Evolutionary conservation across 2,888 invertebrate genomes (phyloP).

Genomic region (Caenorhabditis doughertyi): DNA sequence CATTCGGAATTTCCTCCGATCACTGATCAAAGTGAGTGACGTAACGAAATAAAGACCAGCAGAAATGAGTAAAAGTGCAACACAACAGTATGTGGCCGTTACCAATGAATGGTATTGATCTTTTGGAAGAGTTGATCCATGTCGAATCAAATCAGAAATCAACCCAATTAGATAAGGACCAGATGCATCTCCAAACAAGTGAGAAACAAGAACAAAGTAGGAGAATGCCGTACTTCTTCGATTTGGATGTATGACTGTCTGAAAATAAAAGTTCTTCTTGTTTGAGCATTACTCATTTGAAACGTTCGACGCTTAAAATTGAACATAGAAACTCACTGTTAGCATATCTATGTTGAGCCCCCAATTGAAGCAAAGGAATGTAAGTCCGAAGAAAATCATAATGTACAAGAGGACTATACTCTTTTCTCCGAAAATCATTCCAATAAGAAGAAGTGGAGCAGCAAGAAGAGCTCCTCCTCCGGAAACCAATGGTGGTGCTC

Average conservation of each 20-base stretch:
- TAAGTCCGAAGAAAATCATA: slow-evolving; percentile 84
- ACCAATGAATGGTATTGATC: slow-evolving; percentile 70
- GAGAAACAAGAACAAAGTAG: slow-evolving; percentile 96
- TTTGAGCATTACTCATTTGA: no score
- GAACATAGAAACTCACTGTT: slow-evolving; percentile 73
- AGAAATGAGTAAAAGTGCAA: slow-evolving; percentile 63
- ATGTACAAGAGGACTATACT: slow-evolving; percentile 64
- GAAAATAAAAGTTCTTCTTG: slow-evolving; percentile 81
- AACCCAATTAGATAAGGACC: slow-evolving; percentile 95
- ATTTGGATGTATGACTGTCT: slow-evolving; percentile 97
- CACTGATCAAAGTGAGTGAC: slow-evolving; percentile 64
- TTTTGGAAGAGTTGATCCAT: slow-evolving; percentile 61
- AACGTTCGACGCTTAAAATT: no score
- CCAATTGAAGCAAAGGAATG: slow-evolving; percentile 95
- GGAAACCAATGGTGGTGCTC: slow-evolving; percentile 88
- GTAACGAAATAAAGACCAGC: slow-evolving; percentile 69
- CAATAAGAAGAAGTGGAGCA: slow-evolving; percentile 86
- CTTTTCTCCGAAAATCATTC: slow-evolving; percentile 68
- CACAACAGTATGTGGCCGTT: slow-evolving; percentile 65
- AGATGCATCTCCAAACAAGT: slow-evolving; percentile 98
- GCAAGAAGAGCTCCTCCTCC: slow-evolving; percentile 91
- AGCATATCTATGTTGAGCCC: slow-evolving; percentile 96
- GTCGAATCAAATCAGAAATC: slow-evolving; percentile 78
- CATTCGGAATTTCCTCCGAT: slow-evolving; percentile 64
- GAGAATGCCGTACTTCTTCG: slow-evolving; percentile 97